A percentile compares a stretch with the other conserved stretches of the same genome.
phyloP scores from a whole-genome alignment of 2,113 vertebrate genomes.

The Irena cyanogastra region DNA sequence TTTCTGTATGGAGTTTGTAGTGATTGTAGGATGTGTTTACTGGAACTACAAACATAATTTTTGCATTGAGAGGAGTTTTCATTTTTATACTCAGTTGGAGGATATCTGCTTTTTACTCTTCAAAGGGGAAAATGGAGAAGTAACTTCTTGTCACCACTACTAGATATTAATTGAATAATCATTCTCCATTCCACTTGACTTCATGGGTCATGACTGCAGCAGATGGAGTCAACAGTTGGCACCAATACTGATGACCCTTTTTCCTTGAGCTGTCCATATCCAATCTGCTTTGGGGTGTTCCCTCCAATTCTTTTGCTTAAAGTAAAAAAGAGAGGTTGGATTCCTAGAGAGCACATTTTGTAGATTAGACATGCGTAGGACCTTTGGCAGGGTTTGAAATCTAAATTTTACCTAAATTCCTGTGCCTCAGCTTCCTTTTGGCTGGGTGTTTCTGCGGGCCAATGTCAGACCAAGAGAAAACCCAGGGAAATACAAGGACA shows the following conservation, averaged over 20 bases:
- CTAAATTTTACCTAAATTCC: not conserved
- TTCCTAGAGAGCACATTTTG: not conserved
- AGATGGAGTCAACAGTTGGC: slow-evolving; percentile 23
- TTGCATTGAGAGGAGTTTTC: not conserved
- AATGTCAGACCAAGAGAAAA: not conserved
- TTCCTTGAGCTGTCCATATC: not conserved
- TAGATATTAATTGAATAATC: slow-evolving; percentile 21
- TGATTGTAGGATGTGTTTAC: not conserved
- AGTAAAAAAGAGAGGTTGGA: not conserved
- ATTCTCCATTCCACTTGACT: slow-evolving; percentile 26
- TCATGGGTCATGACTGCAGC: not conserved
- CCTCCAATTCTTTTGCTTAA: not conserved
- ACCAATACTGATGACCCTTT: not conserved
- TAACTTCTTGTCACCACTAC: slow-evolving; percentile 7
- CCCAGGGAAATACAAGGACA: not conserved
- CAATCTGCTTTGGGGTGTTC: not conserved
- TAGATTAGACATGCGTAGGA: not conserved
- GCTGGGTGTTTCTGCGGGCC: not conserved
- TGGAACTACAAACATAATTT: not conserved
- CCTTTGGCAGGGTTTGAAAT: not conserved
- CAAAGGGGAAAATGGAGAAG: not conserved
- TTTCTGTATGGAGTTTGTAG: not conserved
- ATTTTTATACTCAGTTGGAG: not conserved
- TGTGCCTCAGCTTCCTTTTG: not conserved
- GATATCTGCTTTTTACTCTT: not conserved